phyloP scores from a whole-genome alignment of 2,888 invertebrate species.

The Thera britannica region DNA sequence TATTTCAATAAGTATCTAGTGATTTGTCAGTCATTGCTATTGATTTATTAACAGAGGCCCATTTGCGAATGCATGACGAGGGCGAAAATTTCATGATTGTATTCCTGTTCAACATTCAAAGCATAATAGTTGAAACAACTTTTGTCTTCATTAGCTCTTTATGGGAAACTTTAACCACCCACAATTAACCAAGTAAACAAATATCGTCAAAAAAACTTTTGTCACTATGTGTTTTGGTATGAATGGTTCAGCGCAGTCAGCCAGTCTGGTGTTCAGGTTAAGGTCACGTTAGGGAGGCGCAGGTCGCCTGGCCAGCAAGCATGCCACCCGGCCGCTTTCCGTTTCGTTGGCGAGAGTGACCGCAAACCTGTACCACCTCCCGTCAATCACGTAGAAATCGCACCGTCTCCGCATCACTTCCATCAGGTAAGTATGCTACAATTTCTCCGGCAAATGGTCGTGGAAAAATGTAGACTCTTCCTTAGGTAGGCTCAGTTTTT shows the following conservation, averaged over 20 bases:
- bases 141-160: too few species aligned
- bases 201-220: too few species aligned
- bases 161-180: too few species aligned
- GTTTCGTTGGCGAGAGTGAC: constrained; percentile 60
- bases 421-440: constrained; percentile 20
- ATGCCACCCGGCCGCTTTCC: constrained; percentile 54
- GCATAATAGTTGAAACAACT: too few species aligned
- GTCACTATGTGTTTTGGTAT: too few species aligned
- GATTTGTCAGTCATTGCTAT: too few species aligned
- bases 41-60: too few species aligned
- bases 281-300: background rate
- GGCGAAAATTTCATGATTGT: too few species aligned
- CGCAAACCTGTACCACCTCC: constrained; percentile 37
- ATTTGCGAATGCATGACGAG: too few species aligned
- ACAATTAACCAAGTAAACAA: too few species aligned
- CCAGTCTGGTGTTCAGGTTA: background rate
- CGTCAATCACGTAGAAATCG: constrained; percentile 35
- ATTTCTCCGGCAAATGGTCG: constrained; percentile 25
- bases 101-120: too few species aligned
- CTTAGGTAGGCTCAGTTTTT: constrained; percentile 21
- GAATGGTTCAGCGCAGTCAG: background rate
- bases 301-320: constrained; percentile 19
- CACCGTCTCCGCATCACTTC: constrained; percentile 17
- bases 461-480: constrained; percentile 17
- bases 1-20: too few species aligned